Percentiles rank a stretch among this genome's conserved stretches.
Evolutionary conservation across 2,888 invertebrate genomes (phyloP).

Genomic region (Diloba caeruleocephala): DNA sequence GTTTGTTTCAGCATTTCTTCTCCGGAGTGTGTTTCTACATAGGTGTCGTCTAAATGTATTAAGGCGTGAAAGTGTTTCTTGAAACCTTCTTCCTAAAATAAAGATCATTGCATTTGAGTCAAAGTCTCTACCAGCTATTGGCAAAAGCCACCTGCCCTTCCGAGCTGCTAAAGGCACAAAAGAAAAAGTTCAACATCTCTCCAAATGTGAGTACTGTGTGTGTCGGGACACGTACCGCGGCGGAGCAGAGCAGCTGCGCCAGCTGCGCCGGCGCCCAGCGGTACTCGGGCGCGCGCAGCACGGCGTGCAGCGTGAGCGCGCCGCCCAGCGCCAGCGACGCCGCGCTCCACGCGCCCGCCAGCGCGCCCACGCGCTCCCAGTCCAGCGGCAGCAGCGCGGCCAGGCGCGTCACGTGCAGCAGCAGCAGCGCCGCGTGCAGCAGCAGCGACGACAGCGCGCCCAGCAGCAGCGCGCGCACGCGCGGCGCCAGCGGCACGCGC

Average conservation of each 20-base stretch:
- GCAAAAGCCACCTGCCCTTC: no score
- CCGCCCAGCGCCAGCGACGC: constrained; percentile 55
- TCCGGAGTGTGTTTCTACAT: no score
- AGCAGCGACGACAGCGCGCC: constrained; percentile 77
- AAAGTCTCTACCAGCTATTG: no score
- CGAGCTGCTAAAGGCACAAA: no score
- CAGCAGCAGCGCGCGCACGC: constrained; percentile 76
- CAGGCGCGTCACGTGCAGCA: constrained; percentile 77
- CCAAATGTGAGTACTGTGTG: no score
- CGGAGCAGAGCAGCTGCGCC: constrained; percentile 27
- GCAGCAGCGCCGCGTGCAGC: constrained; percentile 76
- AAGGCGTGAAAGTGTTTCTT: no score
- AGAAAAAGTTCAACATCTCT: no score
- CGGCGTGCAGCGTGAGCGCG: constrained; percentile 51
- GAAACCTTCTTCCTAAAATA: no score
- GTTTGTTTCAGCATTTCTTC: no score
- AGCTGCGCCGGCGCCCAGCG: constrained; percentile 33
- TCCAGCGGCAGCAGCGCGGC: constrained; percentile 79
- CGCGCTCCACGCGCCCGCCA: constrained; percentile 41
- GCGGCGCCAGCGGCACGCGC: constrained; percentile 65
- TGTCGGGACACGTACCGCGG: constrained; percentile 37
- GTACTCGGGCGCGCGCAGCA: constrained; percentile 59
- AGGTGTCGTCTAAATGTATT: no score
- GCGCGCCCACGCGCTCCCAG: constrained; percentile 63
- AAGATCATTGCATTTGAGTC: no score